These are phyloP conservation scores for Erynnis tages DNA, from an alignment of 2,888 invertebrate species.

Conservation along the genomic window DNA sequence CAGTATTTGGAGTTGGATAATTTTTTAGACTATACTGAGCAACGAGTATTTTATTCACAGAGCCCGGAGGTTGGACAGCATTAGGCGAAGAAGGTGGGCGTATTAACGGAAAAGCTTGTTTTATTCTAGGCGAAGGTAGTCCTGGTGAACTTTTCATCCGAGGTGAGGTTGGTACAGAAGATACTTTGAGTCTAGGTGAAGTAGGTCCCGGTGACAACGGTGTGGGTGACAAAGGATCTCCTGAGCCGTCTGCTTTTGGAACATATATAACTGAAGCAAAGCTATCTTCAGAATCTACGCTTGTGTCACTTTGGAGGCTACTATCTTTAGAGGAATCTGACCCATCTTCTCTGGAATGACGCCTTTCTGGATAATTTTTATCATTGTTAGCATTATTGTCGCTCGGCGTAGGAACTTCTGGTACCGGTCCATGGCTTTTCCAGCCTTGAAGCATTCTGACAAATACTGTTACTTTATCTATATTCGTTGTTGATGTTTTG, in stretches of 20 bases:
- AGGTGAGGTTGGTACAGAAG: slow-evolving; percentile 90
- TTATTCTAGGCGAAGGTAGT: slow-evolving; percentile 84
- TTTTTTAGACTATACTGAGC: slow-evolving; percentile 81
- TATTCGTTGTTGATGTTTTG: slow-evolving; percentile 90
- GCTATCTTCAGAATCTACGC: slow-evolving; percentile 96
- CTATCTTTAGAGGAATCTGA: slow-evolving; percentile 94
- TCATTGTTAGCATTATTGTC: slow-evolving; percentile 71
- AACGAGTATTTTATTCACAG: slow-evolving; percentile 80
- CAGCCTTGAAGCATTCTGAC: slow-evolving; percentile 93
- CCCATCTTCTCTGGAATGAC: slow-evolving; percentile 92
- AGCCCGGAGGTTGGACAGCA: slow-evolving; percentile 72
- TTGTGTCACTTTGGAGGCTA: slow-evolving; percentile 95
- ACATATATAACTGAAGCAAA: slow-evolving; percentile 96
- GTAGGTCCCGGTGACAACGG: slow-evolving; percentile 83
- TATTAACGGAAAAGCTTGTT: slow-evolving; percentile 83
- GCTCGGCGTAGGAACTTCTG: slow-evolving; percentile 68
- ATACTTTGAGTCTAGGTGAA: slow-evolving; percentile 83
- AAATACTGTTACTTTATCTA: slow-evolving; percentile 92
- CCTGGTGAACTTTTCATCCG: slow-evolving; percentile 87
- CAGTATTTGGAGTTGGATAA: slow-evolving; percentile 60
- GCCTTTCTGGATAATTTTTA: slow-evolving; percentile 82
- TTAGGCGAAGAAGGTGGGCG: slow-evolving; percentile 83
- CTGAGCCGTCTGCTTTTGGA: slow-evolving; percentile 88
- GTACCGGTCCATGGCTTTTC: slow-evolving; percentile 82
- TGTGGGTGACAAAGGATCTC: slow-evolving; percentile 82